Base-by-base conservation (phyloP, 2,113 vertebrate genomes). In the Corydoras sp. region DNA sequence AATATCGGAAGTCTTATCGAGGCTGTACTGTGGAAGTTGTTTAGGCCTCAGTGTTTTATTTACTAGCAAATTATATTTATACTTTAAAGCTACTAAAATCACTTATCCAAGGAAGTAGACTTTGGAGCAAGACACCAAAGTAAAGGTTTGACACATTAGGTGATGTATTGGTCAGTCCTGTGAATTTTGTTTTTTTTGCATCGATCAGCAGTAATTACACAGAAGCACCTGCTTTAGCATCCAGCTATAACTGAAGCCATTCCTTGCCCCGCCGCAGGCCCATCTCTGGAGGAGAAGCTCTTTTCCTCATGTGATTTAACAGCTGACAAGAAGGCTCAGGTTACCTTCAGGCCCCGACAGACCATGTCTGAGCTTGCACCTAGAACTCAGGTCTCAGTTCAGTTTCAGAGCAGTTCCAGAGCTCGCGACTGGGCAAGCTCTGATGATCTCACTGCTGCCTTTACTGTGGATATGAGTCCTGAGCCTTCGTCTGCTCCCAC, bases 271-370 rank as follows among this genome's bases (percentile, higher is more conserved):
- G 11, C 56, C 86, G 88, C 90, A 98, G 96, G 96, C 89, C 90
- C 86, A 49, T 92, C 92, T 81, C 86, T 95, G 92, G 93, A 98
- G 86, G 90, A 96, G 86, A 96, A 94, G 86, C 86, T 92, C 68
- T 92, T 93, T 85, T 89, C 91, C 69, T 92, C 92, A 73, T 91
- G 90, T 74, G 92, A 92, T 85, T 82, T 94, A 83, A 91, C 85
- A 77, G 87, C 90, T 76, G 85, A 87, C 84, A 93, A 88, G 87
- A 90, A 80, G 68, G 88, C 92, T 74, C 91, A 91, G 75, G 81
- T 85, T 90, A 93, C 87, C 86, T 87, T 92, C 92, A 94, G 85
- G 79, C 63, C 87, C 54, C 86, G 83, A 11, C 90, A 89, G 86
- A 86, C 78, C 85, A 74, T 87, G 82, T 72, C 81, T 43, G 59